These are phyloP conservation scores for Peromyscus eremicus DNA, from an alignment of 2,797 vertebrate species.

Conservation along the genomic window DNA sequence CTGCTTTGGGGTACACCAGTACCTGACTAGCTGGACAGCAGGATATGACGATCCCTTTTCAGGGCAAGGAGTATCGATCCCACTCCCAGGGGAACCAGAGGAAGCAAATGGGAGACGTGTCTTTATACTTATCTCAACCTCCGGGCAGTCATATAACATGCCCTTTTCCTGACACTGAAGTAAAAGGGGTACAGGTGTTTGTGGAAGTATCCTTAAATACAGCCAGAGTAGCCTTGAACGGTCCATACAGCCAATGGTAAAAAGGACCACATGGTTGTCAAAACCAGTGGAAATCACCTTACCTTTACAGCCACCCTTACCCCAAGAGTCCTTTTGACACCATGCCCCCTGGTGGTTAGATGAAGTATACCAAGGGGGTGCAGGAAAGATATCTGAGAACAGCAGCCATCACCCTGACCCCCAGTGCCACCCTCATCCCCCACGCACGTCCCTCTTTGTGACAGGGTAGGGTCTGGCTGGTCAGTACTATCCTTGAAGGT, in stretches of 20 bases:
- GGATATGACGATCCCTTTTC: not conserved
- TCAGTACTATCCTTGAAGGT: not conserved
- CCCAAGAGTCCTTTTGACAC: not conserved
- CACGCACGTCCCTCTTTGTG: not conserved
- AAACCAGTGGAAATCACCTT: not conserved
- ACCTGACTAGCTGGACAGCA: slow-evolving; percentile 26
- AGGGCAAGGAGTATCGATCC: not conserved
- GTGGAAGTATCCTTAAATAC: slow-evolving; percentile 18
- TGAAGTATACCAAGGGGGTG: not conserved
- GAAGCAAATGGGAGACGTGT: not conserved
- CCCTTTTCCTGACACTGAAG: not conserved
- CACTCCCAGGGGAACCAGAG: not conserved
- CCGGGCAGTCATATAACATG: not conserved
- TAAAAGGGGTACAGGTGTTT: slow-evolving; percentile 17
- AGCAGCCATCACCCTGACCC: not conserved
- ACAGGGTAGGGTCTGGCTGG: not conserved
- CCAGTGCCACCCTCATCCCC: not conserved
- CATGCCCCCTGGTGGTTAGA: slow-evolving; percentile 69
- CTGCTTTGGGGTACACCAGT: not conserved
- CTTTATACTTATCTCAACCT: not conserved
- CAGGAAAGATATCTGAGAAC: not conserved
- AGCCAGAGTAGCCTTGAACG: not conserved
- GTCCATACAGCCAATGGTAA: slow-evolving; percentile 4
- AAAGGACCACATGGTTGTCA: not conserved
- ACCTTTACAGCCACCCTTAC: not conserved